These are phyloP conservation scores for Glyphotaelius pellucidus DNA, from an alignment of 2,888 invertebrate species.

Conservation along the genomic window DNA sequence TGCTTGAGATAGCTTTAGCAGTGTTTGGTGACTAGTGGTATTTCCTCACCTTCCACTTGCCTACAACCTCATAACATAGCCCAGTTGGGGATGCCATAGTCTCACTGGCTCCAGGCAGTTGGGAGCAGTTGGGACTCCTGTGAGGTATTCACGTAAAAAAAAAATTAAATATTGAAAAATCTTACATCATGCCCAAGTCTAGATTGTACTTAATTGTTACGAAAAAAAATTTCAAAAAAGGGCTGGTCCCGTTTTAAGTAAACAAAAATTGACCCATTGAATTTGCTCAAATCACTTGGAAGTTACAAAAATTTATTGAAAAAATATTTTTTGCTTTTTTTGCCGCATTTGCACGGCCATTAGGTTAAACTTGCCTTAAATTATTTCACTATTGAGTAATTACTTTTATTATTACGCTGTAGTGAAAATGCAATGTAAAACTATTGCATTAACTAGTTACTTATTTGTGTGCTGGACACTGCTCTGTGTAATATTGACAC, in stretches of 20 bases:
- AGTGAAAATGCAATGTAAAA: not conserved
- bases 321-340: not conserved
- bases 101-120: no score
- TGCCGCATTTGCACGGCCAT: not conserved
- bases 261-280: not conserved
- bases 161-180: not conserved
- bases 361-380: conserved; percentile 6
- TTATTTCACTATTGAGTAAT: not conserved
- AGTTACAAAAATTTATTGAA: not conserved
- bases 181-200: not conserved
- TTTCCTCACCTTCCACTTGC: no score
- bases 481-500: not conserved
- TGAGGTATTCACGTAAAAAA: no score
- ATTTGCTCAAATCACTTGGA: conserved; percentile 14
- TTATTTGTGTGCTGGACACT: not conserved
- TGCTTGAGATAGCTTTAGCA: no score
- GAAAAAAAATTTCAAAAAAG: not conserved
- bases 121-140: no score
- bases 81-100: no score
- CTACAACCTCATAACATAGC: no score
- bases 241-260: conserved; percentile 10
- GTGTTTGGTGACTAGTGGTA: no score
- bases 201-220: not conserved
- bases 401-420: not conserved
- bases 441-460: not conserved